Evolutionary conservation across 2,888 invertebrate species (phyloP).

Genomic region (Drosophila limbata): DNA sequence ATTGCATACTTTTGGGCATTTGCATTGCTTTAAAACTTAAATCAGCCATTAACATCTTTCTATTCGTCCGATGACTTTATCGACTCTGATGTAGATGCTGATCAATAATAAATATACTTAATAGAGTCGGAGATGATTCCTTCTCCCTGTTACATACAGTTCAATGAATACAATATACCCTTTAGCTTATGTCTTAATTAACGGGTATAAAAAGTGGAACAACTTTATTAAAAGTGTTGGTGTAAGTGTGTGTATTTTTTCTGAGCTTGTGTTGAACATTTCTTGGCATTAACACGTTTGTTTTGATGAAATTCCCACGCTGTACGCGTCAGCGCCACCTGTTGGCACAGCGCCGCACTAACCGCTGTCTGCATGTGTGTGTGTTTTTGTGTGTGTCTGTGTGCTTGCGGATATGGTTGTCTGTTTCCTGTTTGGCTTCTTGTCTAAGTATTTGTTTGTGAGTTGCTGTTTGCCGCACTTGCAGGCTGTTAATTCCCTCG

Average conservation of each 20-base stretch:
- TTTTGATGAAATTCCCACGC: slow-evolving; percentile 55
- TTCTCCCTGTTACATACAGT: no score
- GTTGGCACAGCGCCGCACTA: slow-evolving; percentile 60
- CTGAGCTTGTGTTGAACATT: background rate
- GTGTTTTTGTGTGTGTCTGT: slow-evolving; percentile 15
- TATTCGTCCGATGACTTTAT: no score
- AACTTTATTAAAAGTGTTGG: background rate
- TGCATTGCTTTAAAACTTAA: no score
- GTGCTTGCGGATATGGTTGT: slow-evolving; percentile 12
- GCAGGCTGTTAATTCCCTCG: slow-evolving; percentile 26
- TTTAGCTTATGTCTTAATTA: no score
- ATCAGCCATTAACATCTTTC: no score
- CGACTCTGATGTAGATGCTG: no score
- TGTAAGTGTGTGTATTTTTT: background rate
- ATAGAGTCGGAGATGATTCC: no score
- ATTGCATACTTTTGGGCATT: no score
- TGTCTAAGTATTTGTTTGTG: slow-evolving; percentile 18
- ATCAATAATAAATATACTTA: no score
- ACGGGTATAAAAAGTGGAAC: no score
- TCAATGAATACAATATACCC: no score
- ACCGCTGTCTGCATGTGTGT: background rate
- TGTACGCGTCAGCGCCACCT: slow-evolving; percentile 66
- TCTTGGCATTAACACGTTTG: slow-evolving; percentile 23
- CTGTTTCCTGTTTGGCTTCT: slow-evolving; percentile 26
- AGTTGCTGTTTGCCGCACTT: slow-evolving; percentile 30